These are phyloP conservation scores for Leptosomus discolor DNA, from an alignment of 2,113 vertebrate genomes.

Conservation along the genomic window DNA sequence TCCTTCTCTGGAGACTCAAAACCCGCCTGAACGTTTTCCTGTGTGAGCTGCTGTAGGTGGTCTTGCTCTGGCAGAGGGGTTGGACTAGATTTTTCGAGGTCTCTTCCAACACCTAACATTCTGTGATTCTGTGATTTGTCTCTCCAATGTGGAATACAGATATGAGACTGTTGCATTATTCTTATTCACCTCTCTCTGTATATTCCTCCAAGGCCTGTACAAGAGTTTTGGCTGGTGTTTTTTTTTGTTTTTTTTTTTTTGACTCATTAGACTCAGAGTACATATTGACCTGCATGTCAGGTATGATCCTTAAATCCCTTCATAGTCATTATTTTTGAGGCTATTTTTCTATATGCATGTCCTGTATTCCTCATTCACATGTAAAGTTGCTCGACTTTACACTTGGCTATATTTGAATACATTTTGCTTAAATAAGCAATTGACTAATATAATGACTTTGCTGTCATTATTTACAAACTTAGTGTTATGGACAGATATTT, in stretches of 20 bases:
- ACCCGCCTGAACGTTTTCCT: too few species aligned
- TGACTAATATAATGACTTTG: neutral
- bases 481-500: neutral
- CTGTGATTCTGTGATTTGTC: too few species aligned
- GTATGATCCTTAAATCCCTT: neutral
- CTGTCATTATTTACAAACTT: neutral
- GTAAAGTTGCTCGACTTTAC: neutral
- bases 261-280: neutral
- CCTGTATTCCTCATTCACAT: neutral
- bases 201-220: neutral
- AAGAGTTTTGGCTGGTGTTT: neutral
- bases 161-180: neutral
- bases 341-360: neutral
- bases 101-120: too few species aligned
- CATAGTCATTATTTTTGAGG: fast-evolving
- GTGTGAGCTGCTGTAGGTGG: too few species aligned
- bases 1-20: too few species aligned
- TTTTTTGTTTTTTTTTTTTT: neutral
- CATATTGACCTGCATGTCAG: neutral
- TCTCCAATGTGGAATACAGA: neutral
- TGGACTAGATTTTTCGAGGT: too few species aligned
- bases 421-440: neutral
- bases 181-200: neutral
- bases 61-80: too few species aligned
- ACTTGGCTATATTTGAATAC: neutral